Evolutionary conservation across 2,113 vertebrate genomes (phyloP), one percentile per base, ranked within the genome.

Genomic region (Malaclemys terrapin): DNA sequence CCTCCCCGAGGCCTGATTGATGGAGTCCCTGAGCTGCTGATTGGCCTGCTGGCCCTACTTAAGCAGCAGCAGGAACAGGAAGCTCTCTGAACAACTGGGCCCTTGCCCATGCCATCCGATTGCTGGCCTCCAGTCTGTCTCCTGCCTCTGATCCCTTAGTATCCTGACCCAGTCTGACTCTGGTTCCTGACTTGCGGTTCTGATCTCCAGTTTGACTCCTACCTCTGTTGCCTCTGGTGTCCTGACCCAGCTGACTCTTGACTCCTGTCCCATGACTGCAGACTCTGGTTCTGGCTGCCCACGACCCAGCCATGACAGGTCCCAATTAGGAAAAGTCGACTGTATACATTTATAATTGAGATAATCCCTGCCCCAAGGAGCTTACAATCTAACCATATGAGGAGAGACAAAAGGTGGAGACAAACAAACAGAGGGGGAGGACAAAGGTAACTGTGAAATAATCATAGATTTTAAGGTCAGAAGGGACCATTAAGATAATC

Each of bases 401-500:
- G 69, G 22, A 75, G 22, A 22, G 35, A 75, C n/a, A 20, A 75
- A 92, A 79, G 49, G 22, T 50, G 78, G 89, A 47, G 29, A 53
- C 50, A 88, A 91, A 2, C 27, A 85, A 84, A 93, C 59, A 72
- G 57, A 72, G 72, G 62, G 81, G 88, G 89, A 90, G 8, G 29
- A 50, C 72, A 91, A 91, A 95, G 88, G 78, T 47, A 84, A 56
- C 2, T 20, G 62, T 42, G 29, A 90, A 80, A 94, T 87, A 25
- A 56, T 49, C 52, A 57, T 56, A 10, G 49, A 82, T 76, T 65
- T 31, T 42, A 80, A 75, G 4, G 9, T 20, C 22, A 25, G 38
- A 75, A 25, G 72, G 20, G 22, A 75, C 38, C 19, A 65, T 65
- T 79, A 56, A 4, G 8, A 90, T 38, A 5, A 72, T 50, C 76